Evolutionary conservation across 1,140 invertebrate genomes (phyloP).

Genomic region (Sipha flava): DNA sequence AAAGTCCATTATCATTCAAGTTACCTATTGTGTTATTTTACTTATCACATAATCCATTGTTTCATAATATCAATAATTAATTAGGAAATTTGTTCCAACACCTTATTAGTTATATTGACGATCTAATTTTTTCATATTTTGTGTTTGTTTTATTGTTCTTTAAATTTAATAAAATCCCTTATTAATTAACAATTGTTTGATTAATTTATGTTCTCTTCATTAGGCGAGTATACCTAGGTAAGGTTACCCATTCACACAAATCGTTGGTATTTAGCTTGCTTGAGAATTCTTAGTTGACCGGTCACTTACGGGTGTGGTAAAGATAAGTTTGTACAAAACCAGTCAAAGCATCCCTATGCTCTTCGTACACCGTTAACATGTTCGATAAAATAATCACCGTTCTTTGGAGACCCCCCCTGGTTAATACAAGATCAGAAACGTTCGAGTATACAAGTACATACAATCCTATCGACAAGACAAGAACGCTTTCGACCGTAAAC

Average conservation of each 20-base stretch:
- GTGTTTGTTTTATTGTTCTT: no score
- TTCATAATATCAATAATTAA: no score
- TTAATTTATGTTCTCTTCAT: no score
- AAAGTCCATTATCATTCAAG: not conserved
- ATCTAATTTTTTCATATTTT: not conserved
- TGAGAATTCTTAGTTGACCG: not conserved
- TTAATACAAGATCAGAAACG: not conserved
- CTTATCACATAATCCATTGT: no score
- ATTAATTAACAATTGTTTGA: no score
- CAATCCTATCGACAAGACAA: not conserved
- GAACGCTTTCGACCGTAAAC: slow-evolving; percentile 1
- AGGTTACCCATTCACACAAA: no score
- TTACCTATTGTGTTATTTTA: no score
- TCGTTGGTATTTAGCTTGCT: no score
- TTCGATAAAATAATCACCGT: not conserved
- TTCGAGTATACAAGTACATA: not conserved
- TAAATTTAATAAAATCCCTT: no score
- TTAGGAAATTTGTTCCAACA: no score
- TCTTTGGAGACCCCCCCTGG: slow-evolving; percentile 15
- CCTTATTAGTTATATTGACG: no score
- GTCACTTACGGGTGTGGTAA: not conserved
- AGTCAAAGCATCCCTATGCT: not conserved
- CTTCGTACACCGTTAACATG: not conserved
- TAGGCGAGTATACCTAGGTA: no score
- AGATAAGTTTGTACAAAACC: not conserved